Conservation (phyloP, 2,888 invertebrate genomes). For the Aphodius granarius region DNA sequence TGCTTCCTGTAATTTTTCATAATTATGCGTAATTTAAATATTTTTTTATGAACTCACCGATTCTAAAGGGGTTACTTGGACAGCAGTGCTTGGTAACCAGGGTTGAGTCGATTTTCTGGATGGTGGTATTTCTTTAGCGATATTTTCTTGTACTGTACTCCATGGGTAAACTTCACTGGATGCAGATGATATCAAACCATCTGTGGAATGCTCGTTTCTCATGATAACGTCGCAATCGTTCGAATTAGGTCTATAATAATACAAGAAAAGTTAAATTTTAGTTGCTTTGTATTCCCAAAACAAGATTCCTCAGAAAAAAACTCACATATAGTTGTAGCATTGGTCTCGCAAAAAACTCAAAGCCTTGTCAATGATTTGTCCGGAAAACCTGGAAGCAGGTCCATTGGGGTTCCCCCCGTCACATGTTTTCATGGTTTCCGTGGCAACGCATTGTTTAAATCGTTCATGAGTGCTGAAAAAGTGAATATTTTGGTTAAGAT, state of each 20-base stretch:
- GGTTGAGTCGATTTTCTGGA: slow-evolving; percentile 36
- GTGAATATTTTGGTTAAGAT: not conserved
- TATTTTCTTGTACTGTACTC: slow-evolving; percentile 43
- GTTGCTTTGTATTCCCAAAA: not conserved
- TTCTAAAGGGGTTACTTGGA: slow-evolving; percentile 21
- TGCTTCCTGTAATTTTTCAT: slow-evolving; percentile 30
- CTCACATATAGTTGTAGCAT: slow-evolving; percentile 63
- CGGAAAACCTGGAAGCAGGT: slow-evolving; percentile 58
- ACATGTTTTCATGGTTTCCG: slow-evolving; percentile 58
- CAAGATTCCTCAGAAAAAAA: slow-evolving; percentile 17
- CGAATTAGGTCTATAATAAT: slow-evolving; percentile 54
- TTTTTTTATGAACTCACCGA: slow-evolving; percentile 2
- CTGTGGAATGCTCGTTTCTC: slow-evolving; percentile 28
- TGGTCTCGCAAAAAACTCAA: slow-evolving; percentile 62
- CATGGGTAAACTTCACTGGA: slow-evolving; percentile 50
- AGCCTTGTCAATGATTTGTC: slow-evolving; percentile 61
- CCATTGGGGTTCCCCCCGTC: slow-evolving; percentile 55
- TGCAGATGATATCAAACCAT: slow-evolving; percentile 43
- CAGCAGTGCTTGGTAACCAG: slow-evolving; percentile 39
- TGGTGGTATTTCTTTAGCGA: slow-evolving; percentile 39
- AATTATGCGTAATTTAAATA: not conserved
- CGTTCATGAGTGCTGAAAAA: slow-evolving; percentile 59
- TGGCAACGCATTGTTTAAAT: slow-evolving; percentile 61
- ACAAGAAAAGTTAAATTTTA: too few species aligned
- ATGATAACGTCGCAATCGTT: slow-evolving; percentile 52